Conservation (phyloP, 2,797 vertebrate genomes). For the Chaenodraco wilsoni region DNA sequence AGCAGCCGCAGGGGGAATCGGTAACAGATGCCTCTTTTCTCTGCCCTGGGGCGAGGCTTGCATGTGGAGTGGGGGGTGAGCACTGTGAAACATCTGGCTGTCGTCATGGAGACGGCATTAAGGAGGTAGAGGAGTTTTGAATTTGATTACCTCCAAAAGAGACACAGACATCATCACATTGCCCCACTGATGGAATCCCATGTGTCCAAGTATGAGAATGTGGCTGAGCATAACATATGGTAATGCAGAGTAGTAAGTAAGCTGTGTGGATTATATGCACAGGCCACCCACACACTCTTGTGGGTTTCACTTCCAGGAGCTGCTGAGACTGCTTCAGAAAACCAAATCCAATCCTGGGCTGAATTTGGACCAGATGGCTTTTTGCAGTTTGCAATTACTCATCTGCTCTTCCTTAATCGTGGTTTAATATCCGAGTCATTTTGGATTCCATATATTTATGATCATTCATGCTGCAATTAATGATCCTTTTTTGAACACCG, state of each 20-base stretch:
- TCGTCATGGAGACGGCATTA: constrained; percentile 75
- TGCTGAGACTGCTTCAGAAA: constrained; percentile 44
- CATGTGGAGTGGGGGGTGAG: constrained; percentile 58
- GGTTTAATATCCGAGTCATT: not conserved
- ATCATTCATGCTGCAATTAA: not conserved
- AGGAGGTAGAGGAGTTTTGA: constrained; percentile 36
- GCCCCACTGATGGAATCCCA: constrained; percentile 20
- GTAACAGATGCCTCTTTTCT: constrained; percentile 72
- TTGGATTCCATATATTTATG: not conserved
- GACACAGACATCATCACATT: constrained; percentile 19
- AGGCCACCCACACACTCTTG: constrained; percentile 62
- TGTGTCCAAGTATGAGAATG: constrained; percentile 30
- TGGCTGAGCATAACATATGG: constrained; percentile 36
- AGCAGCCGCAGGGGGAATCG: constrained; percentile 68
- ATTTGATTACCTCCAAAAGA: constrained; percentile 48
- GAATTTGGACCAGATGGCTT: constrained; percentile 46
- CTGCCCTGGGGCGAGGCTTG: constrained; percentile 41
- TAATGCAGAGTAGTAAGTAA: constrained; percentile 37
- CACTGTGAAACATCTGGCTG: constrained; percentile 78
- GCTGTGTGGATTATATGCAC: constrained; percentile 44
- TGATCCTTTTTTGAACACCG: not conserved
- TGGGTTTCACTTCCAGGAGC: constrained; percentile 47
- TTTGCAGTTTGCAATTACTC: constrained; percentile 19
- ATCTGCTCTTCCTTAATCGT: constrained; percentile 2
- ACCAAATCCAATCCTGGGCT: constrained; percentile 31